Evolutionary conservation across 2,113 vertebrate species (phyloP), one percentile per base, ranked within the genome.

Genomic region (Thryonomys swinderianus): DNA sequence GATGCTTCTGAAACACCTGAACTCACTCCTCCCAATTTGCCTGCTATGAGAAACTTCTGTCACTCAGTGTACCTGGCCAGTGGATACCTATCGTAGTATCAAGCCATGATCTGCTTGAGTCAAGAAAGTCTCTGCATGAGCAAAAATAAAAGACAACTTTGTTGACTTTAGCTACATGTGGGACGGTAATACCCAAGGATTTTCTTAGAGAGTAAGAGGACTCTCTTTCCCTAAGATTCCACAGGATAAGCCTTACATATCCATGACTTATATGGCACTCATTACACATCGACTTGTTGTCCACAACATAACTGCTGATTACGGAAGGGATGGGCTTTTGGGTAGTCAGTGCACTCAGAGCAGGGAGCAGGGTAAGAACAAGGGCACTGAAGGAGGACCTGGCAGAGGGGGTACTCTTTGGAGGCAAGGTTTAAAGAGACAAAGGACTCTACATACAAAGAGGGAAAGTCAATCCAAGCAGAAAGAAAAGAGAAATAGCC

Each of bases 241-340:
- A 40, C 40, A 71, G 69, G 45, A 69, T 59, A 34, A 92, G 23
- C 7, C 48, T 78, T 57, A 73, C 14, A 59, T 71, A 85, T 45
- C 32, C 69, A n/a, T 78, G 34, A 85, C 78, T 85, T 74, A 90
- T 90, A 71, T 59, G 69, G 21, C n/a, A 74, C 82, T 94, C 61
- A 88, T 51, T 81, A 62, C n/a, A 81, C 73, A 67, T 32, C 25
- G 32, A n/a, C 64, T 25, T 53, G 90, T 8, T 91, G 51, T 62
- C 62, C 84, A 79, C 55, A 86, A 64, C 12, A 7, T 40, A 76
- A 18, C 30, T 92, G 82, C 69, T 30, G 55, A 62, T 45, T 42
- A 71, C 0, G 11, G 37, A 73, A 37, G 69, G 18, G 12, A 9
- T 78, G 20, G 34, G 20, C 66, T 11, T 40, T 74, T 61, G 76